Conservation (phyloP, 2,113 vertebrate species). For the Elachura formosa region DNA sequence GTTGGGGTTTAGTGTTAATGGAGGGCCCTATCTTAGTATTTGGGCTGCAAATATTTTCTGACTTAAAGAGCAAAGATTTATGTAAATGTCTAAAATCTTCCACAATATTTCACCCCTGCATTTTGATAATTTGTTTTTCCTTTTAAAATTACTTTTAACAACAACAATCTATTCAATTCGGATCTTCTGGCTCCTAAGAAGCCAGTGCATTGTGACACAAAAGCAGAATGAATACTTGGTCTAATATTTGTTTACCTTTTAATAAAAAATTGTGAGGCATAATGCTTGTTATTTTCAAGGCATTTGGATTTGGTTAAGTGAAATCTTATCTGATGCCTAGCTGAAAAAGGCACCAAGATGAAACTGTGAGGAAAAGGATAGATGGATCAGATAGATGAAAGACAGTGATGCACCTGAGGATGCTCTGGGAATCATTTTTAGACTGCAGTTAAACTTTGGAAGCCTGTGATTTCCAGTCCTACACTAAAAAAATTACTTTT, state of each 20-base stretch:
- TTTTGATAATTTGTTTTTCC: background rate
- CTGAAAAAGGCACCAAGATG: background rate
- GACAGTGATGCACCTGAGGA: background rate
- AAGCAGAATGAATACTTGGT: background rate
- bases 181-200: background rate
- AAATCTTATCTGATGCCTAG: background rate
- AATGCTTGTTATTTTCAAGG: background rate
- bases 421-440: background rate
- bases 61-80: background rate
- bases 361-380: background rate
- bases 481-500: background rate
- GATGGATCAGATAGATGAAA: background rate
- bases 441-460: background rate
- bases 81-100: background rate
- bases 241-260: background rate
- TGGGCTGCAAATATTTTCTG: background rate
- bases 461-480: background rate
- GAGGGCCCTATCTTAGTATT: background rate
- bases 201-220: background rate
- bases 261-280: background rate
- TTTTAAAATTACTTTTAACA: background rate
- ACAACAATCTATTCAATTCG: background rate
- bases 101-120: background rate
- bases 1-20: background rate
- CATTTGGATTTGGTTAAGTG: background rate